phyloP scores from a whole-genome alignment of 2,797 vertebrate genomes.

The Eutrigla gurnardus region DNA sequence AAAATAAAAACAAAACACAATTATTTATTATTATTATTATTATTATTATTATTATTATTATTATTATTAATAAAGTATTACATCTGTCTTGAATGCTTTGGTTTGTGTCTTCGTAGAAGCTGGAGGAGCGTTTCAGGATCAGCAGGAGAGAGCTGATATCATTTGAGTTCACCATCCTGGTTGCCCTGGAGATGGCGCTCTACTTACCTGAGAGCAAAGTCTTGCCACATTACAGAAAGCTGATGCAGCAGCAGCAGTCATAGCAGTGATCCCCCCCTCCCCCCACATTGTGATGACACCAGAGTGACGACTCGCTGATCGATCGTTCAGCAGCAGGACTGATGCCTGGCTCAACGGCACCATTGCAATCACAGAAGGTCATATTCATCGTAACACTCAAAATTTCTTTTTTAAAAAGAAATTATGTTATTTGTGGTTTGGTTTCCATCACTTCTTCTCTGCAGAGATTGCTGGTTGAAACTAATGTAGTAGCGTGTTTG shows the following conservation, averaged over 20 bases:
- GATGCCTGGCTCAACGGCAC: slow-evolving; percentile 7
- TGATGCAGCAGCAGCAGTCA: slow-evolving; percentile 87
- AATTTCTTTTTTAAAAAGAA: background rate
- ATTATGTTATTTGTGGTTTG: background rate
- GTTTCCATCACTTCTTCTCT: background rate
- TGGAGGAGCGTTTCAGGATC: slow-evolving; percentile 96
- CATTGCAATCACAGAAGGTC: background rate
- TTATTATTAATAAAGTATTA: background rate
- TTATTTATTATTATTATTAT: too few species aligned
- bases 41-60: too few species aligned
- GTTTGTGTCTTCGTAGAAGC: slow-evolving; percentile 83
- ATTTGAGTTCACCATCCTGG: slow-evolving; percentile 97
- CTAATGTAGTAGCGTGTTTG: background rate
- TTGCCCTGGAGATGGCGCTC: slow-evolving; percentile 97
- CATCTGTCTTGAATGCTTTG: background rate
- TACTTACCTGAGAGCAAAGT: slow-evolving; percentile 96
- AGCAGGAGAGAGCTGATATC: slow-evolving; percentile 92
- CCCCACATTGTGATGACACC: slow-evolving; percentile 20
- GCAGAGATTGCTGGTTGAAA: background rate
- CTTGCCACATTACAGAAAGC: slow-evolving; percentile 94
- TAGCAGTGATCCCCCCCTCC: slow-evolving; percentile 27
- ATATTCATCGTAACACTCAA: background rate
- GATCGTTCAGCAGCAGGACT: background rate
- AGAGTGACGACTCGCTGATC: slow-evolving; percentile 40
- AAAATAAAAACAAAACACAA: background rate